A percentile compares a stretch with the other conserved stretches of the same genome.
These are phyloP conservation scores for Macrobrachium rosenbergii DNA, from an alignment of 1,140 invertebrate genomes.

Conservation along the genomic window DNA sequence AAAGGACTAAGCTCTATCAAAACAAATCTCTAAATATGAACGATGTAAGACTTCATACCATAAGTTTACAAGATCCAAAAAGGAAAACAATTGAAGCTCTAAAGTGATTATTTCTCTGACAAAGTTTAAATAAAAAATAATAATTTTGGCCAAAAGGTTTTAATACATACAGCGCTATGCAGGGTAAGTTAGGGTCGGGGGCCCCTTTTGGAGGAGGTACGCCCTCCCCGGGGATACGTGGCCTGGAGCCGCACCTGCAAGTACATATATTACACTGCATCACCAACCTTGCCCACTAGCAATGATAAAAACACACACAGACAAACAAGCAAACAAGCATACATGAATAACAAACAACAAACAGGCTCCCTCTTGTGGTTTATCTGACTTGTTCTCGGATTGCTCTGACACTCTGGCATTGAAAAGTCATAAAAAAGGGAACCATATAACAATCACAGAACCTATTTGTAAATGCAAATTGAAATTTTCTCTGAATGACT, in stretches of 20 bases:
- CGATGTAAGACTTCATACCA: no score
- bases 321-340: no score
- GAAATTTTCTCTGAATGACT: no score
- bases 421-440: no score
- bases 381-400: no score
- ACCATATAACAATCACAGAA: no score
- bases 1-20: background rate
- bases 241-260: conserved; percentile 55
- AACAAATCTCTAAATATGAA: background rate
- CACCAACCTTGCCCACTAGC: background rate
- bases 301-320: background rate
- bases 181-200: conserved; percentile 39
- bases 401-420: no score
- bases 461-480: no score
- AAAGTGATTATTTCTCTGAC: background rate
- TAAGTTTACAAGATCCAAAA: no score
- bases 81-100: no score
- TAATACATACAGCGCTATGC: conserved; percentile 55
- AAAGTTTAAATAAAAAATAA: conserved; percentile 37
- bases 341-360: no score
- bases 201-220: conserved; percentile 30
- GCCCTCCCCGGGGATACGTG: conserved; percentile 46
- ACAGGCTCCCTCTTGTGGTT: background rate
- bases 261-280: conserved; percentile 23
- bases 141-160: conserved; percentile 21